Evolutionary conservation across 2,888 invertebrate species (phyloP), one percentile per base, ranked within the genome.

Genomic region (Drosophila pegasa): DNA sequence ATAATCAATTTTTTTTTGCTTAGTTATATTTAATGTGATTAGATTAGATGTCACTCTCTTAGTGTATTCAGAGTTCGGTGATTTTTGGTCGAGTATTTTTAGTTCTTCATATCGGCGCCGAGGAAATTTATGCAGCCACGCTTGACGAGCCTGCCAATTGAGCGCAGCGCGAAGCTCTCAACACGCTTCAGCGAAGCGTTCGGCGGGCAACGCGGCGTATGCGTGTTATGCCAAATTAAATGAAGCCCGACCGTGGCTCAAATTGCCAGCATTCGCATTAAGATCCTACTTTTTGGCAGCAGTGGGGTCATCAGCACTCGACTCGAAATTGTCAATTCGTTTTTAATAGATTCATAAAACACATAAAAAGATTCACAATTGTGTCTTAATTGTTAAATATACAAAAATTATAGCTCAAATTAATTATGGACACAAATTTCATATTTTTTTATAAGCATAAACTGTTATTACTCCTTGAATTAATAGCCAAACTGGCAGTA

Each of bases 141-240:
- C 88, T 83, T 67, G 82, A 78, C 75, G 67, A 78, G 62, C 66
- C 64, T 78, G 84, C 72, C 88, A 85, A 88, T 85, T 85, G 85
- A 87, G 85, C 87, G 81, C 56, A 71, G 71, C 85, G 68, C 66
- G 54, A 66, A 70, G 75, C 85, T 68, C 85, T 85, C 88, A 85
- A 85, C 89, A 87, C 87, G 85, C 85, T 87, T 84, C 85, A 88
- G 37, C 81, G 88, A 78, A 78, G 84, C 88, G 69, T 83, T 67
- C 75, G 70, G 61, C 65, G 66, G 56, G 65, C 71, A 78, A 80
- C 78, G 75, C 84, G 61, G 72, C 88, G 88, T 84, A 88, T 88
- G 85, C 76, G 76, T 70, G 66, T 76, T 88, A 57, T 88, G 84
- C 84, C 50, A 82, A 70, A 63, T 55, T 52, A 78, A 87, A 87